phyloP scores from a whole-genome alignment of 2,888 invertebrate genomes.

The Cerastis rubricosa region DNA sequence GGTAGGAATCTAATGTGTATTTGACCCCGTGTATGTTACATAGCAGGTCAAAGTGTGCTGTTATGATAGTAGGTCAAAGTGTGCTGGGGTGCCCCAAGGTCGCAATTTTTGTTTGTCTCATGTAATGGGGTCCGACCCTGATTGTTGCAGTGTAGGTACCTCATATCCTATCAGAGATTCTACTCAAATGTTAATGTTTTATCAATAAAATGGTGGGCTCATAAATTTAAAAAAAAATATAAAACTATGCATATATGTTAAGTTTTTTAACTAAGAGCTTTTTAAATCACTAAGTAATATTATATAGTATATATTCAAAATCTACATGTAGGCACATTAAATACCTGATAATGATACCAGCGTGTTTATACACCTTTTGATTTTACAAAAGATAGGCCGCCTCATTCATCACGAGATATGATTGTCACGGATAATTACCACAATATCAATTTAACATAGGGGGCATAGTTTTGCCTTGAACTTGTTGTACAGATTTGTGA shows the following conservation, averaged over 20 bases:
- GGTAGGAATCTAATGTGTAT: conserved; percentile 70
- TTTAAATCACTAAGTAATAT: background rate
- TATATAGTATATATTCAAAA: background rate
- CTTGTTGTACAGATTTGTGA: background rate
- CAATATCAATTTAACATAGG: background rate
- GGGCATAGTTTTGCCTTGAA: background rate
- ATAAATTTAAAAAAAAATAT: background rate
- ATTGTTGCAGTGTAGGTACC: background rate
- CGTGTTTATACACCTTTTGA: background rate
- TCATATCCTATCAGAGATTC: background rate
- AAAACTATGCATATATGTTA: background rate
- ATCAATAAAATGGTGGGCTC: background rate
- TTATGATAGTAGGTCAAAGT: background rate
- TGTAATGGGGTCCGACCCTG: background rate
- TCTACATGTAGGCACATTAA: background rate
- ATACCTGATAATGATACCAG: conserved; percentile 1
- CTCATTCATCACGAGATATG: background rate
- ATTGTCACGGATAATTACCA: background rate
- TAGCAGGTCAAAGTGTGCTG: background rate
- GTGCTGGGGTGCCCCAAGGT: background rate
- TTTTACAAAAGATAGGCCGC: background rate
- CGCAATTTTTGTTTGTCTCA: background rate
- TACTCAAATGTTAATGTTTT: no score
- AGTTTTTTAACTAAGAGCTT: background rate
- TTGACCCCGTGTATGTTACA: background rate